Conservation (phyloP, 2,888 invertebrate species). For the Dicyrtomina minuta region DNA sequence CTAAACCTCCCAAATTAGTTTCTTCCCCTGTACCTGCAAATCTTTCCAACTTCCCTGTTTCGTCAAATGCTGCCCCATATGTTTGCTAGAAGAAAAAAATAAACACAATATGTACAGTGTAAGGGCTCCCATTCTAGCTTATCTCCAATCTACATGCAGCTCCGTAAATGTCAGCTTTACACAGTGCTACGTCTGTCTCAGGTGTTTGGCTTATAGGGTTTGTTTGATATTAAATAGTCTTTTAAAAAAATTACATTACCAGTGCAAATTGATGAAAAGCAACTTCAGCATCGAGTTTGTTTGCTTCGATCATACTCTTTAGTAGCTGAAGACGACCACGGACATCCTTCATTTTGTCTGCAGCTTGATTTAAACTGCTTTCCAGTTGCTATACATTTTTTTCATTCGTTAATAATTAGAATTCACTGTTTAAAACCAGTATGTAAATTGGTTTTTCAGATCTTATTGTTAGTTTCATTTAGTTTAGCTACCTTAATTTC, state of each 20-base stretch:
- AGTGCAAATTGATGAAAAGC: conserved; percentile 25
- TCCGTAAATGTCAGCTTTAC: too few relatives aligned
- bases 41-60: background rate
- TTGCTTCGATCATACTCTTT: conserved; percentile 7
- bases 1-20: background rate
- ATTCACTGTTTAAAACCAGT: too few relatives aligned
- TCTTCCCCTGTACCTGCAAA: background rate
- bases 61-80: conserved; percentile 9
- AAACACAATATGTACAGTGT: background rate
- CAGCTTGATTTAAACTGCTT: background rate
- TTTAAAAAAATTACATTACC: background rate
- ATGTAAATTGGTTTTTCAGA: too few relatives aligned
- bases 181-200: too few relatives aligned
- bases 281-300: conserved; percentile 4
- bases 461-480: too few relatives aligned
- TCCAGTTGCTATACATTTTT: conserved; percentile 12
- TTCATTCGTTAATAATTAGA: too few relatives aligned
- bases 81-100: conserved; percentile 2
- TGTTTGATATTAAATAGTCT: too few relatives aligned
- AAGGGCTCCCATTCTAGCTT: too few relatives aligned
- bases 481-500: conserved; percentile 27
- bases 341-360: background rate
- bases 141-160: too few relatives aligned
- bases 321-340: background rate
- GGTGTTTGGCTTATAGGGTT: too few relatives aligned